phyloP scores from a whole-genome alignment of 2,888 invertebrate species.

The Aleiodes leptofemur region DNA sequence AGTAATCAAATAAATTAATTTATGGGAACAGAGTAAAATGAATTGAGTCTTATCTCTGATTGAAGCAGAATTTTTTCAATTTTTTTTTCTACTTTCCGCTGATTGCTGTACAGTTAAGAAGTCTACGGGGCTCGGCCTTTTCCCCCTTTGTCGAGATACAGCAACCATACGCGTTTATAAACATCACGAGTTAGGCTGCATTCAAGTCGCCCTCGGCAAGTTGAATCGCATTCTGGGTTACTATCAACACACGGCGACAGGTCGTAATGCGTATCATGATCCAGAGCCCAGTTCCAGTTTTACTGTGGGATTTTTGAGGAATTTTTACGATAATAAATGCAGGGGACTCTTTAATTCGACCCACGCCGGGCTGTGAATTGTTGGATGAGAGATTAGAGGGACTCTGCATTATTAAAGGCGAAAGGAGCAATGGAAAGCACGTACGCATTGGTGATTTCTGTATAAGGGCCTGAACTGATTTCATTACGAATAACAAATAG shows the following conservation, averaged over 20 bases:
- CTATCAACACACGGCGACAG: constrained; percentile 48
- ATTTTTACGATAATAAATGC: constrained; percentile 17
- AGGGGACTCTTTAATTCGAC: constrained; percentile 8
- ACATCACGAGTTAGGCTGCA: no score
- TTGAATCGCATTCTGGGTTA: constrained; percentile 65
- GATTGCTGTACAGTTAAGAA: background rate
- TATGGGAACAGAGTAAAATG: background rate
- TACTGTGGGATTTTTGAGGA: background rate
- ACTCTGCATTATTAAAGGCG: no score
- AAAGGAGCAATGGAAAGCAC: background rate
- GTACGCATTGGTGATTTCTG: background rate
- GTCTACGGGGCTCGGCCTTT: background rate
- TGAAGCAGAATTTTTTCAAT: background rate
- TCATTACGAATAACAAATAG: no score
- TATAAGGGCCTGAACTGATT: no score
- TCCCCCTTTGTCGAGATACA: no score
- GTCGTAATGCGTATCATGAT: constrained; percentile 44
- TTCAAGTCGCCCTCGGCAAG: constrained; percentile 60
- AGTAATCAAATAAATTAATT: no score
- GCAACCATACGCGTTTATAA: no score
- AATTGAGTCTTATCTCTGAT: background rate
- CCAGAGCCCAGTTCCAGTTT: constrained; percentile 41
- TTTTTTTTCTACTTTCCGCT: background rate
- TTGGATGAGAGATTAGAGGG: background rate
- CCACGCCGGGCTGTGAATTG: background rate